Percentiles rank a stretch among this genome's conserved stretches.
phyloP scores from a whole-genome alignment of 1,140 invertebrate species.

The Coenobita brevimanus region DNA sequence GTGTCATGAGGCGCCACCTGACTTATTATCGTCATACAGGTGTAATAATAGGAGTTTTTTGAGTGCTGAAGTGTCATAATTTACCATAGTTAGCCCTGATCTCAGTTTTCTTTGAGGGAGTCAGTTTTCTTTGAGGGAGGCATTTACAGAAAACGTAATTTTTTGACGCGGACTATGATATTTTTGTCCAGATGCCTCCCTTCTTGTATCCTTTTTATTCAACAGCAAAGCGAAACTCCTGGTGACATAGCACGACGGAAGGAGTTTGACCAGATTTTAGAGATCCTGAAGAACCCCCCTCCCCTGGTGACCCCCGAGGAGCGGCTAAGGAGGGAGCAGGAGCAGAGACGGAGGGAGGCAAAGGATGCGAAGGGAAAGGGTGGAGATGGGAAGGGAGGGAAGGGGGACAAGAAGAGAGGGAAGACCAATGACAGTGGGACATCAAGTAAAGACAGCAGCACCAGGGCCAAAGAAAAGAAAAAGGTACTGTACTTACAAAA shows the following conservation, averaged over 20 bases:
- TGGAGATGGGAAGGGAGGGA: conserved; percentile 25
- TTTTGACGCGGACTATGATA: too few species aligned
- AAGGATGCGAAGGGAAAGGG: conserved; percentile 41
- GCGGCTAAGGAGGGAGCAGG: conserved; percentile 71
- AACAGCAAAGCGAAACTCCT: conserved; percentile 89
- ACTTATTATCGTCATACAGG: too few species aligned
- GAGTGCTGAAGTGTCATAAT: too few species aligned
- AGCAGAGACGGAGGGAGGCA: conserved; percentile 69
- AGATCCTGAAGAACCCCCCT: conserved; percentile 81
- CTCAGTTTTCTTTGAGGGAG: too few species aligned
- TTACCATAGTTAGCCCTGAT: too few species aligned
- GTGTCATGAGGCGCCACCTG: too few species aligned
- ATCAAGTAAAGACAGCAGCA: conserved; percentile 70
- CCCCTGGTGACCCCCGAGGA: conserved; percentile 73
- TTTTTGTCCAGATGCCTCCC: too few species aligned
- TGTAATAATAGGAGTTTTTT: too few species aligned
- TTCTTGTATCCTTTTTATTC: too few species aligned
- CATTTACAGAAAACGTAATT: too few species aligned
- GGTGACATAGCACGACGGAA: conserved; percentile 92
- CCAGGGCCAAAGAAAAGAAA: conserved; percentile 70
- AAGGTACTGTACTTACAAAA: too few species aligned
- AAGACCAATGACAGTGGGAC: conserved; percentile 70
- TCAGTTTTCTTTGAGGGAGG: too few species aligned
- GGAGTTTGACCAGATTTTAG: conserved; percentile 86
- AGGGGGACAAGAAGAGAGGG: conserved; percentile 67